These are phyloP conservation scores for Drosophila elegans DNA, from an alignment of 1,140 invertebrate genomes.

Conservation along the genomic window DNA sequence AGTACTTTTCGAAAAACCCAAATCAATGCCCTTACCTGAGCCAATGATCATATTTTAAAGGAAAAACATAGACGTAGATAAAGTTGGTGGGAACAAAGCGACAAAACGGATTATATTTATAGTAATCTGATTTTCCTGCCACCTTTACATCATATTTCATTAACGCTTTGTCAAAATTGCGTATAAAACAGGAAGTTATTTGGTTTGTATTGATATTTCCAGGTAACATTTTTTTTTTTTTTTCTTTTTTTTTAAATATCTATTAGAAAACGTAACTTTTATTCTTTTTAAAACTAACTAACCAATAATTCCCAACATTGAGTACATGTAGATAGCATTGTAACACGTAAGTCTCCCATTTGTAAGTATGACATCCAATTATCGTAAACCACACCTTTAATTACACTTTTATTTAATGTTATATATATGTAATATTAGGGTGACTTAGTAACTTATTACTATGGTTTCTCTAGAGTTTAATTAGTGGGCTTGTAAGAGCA, in stretches of 20 bases:
- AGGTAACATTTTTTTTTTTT: no score
- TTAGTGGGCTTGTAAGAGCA: constrained; percentile 1
- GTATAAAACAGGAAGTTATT: not conserved
- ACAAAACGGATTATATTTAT: not conserved
- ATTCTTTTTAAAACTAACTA: not conserved
- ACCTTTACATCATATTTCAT: not conserved
- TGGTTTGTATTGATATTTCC: not conserved
- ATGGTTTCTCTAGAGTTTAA: not conserved
- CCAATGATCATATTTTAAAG: constrained; percentile 34
- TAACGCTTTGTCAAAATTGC: no score
- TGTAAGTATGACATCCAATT: not conserved
- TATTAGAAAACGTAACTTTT: not conserved
- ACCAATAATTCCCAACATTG: not conserved
- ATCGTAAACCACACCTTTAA: not conserved
- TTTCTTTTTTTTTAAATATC: no score
- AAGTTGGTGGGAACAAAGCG: not conserved
- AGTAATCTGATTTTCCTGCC: constrained; percentile 3
- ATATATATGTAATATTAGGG: not conserved
- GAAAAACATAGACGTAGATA: constrained; percentile 12
- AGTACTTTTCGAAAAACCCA: constrained; percentile 31
- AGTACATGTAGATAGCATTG: not conserved
- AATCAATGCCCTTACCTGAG: constrained; percentile 25
- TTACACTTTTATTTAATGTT: no score
- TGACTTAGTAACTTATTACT: not conserved
- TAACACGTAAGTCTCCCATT: not conserved